phyloP scores from a whole-genome alignment of 2,113 vertebrate genomes.

The Aythya baeri region DNA sequence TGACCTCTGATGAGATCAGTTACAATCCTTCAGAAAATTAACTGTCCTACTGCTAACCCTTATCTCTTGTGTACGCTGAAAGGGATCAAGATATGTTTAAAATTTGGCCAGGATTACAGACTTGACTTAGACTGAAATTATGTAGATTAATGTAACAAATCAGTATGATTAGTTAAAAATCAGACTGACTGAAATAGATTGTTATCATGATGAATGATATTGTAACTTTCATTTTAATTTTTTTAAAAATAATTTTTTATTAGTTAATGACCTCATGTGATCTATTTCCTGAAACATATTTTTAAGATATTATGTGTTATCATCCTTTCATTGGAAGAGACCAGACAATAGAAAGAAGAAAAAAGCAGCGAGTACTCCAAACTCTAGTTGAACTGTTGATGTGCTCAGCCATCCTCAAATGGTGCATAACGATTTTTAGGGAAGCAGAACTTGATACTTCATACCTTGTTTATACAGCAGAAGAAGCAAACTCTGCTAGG shows the following conservation, averaged over 20 bases:
- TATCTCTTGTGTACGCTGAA: background rate
- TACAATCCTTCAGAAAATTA: background rate
- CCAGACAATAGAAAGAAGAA: background rate
- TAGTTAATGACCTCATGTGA: background rate
- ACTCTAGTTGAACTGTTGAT: background rate
- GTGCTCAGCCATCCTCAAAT: background rate
- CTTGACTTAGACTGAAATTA: background rate
- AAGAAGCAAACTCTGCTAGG: background rate
- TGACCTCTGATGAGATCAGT: background rate
- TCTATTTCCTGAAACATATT: constrained; percentile 4
- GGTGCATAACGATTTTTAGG: background rate
- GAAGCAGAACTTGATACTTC: background rate
- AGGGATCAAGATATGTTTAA: background rate
- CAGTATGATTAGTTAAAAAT: background rate
- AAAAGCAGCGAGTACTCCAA: background rate
- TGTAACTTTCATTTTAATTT: background rate
- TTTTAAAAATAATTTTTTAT: background rate
- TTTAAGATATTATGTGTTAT: background rate
- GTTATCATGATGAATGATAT: background rate
- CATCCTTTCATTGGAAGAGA: background rate
- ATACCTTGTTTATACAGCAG: background rate
- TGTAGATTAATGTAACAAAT: background rate
- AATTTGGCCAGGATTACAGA: background rate
- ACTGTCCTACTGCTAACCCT: background rate
- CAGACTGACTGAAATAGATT: background rate